phyloP scores from a whole-genome alignment of 2,113 vertebrate genomes.

The Phalacrocorax brasilianus region DNA sequence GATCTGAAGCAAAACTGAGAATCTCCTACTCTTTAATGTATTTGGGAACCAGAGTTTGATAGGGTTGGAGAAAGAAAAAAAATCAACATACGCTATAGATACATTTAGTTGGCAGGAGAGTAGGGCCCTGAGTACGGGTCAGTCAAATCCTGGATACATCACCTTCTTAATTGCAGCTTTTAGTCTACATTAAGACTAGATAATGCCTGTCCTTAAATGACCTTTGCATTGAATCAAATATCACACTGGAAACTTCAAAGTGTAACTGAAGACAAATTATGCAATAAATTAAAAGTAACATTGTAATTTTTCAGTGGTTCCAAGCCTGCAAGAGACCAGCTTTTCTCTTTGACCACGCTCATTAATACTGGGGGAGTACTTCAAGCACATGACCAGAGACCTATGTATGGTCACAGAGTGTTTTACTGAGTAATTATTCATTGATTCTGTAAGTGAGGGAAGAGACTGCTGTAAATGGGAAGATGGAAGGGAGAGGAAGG shows the following conservation, averaged over 20 bases:
- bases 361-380: neutral
- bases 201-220: constrained; percentile 2
- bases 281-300: neutral
- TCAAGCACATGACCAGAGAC: neutral
- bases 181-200: neutral
- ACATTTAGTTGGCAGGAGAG: neutral
- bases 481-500: neutral
- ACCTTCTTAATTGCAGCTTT: neutral
- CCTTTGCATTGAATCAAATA: neutral
- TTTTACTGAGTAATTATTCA: neutral
- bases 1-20: neutral
- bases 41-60: neutral
- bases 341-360: neutral
- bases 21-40: neutral
- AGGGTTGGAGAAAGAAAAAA: neutral
- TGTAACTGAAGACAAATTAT: neutral
- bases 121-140: neutral
- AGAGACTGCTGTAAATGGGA: neutral
- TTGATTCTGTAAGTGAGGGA: neutral
- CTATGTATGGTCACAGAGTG: neutral
- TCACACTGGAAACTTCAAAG: neutral
- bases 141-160: neutral
- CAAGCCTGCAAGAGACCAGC: neutral
- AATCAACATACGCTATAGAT: neutral
- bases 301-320: neutral